Base-by-base conservation (phyloP, 2,888 invertebrate species). In the Drosophila falleni region DNA sequence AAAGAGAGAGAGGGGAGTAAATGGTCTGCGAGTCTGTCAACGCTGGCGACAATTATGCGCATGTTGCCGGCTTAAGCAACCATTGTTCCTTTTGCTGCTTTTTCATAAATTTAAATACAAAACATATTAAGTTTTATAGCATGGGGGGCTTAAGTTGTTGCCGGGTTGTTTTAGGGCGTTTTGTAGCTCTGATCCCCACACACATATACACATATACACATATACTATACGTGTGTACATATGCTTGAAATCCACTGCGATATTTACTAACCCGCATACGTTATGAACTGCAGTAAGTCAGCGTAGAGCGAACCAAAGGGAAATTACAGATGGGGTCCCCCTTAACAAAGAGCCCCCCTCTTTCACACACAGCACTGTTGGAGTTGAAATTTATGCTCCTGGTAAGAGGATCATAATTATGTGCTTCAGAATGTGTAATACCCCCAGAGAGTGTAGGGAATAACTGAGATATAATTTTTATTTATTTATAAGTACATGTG, bases 121-220 rank as follows among this genome's bases (percentile, higher is more conserved):
- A 84, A 87, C 84, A 86, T 84, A 88, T 84, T 84, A 87, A 86
- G 88, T 86, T 84, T 84, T 80, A 84, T 84, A 74, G 88, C 88
- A 86, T 64, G 73, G 71, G 73, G 71, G 47, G 78, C 75, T 75
- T 72, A 75, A 75, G 75, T 72, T 75, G 72, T 71, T 66, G 71
- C 42, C 74, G 67, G n/a, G n/a, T 71, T 66, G 77, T 67, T 72
- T 59, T 47, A 33, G 49, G 59, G 60, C 56, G 51, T 49, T 72
- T 62, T 71, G 66, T 51, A 29, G 54, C 50, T 16, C 44, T 66
- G 67, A 50, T 67, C 54, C 54, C 49, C 49, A 35, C 58, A 15
- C 19, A 42, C 5, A 35, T 23, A 13, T 23, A 10, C n/a, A n/a
- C n/a, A n/a, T n/a, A n/a, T n/a, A n/a, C n/a, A n/a, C n/a, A n/a